A percentile compares a stretch with the other conserved stretches of the same genome.
Conservation (phyloP, 92 coral and sea anemone genomes). For the Metridium senile region DNA sequence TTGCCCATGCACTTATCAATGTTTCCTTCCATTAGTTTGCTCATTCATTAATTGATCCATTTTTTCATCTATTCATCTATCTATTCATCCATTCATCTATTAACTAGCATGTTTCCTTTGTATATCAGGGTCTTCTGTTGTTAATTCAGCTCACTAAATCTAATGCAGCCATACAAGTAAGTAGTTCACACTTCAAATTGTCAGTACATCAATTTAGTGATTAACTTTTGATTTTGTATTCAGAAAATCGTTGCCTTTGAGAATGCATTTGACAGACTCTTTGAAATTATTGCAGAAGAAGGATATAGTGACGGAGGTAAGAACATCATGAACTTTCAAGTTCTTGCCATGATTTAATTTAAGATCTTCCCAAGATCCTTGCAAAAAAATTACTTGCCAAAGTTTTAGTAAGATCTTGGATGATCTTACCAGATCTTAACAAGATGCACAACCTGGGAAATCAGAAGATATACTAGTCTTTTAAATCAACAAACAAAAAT, state of each 20-base stretch:
- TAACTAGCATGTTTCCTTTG: not conserved
- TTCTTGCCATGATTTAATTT: not conserved
- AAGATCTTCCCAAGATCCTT: not conserved
- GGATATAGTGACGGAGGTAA: constrained; percentile 97
- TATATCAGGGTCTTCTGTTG: constrained; percentile 74
- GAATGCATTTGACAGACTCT: constrained; percentile 96
- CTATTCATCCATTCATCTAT: no score
- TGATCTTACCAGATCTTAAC: no score
- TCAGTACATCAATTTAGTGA: not conserved
- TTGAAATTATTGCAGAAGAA: constrained; percentile 96
- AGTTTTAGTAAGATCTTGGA: no score
- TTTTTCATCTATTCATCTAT: no score
- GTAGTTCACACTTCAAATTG: not conserved
- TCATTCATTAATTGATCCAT: no score
- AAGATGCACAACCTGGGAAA: not conserved
- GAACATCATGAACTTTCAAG: not conserved
- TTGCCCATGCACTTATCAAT: no score
- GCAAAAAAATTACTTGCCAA: no score
- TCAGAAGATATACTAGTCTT: no score
- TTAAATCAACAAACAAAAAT: no score
- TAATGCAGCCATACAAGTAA: constrained; percentile 98
- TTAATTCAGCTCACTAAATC: constrained; percentile 92
- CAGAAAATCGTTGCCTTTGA: constrained; percentile 99
- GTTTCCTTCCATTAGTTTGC: no score
- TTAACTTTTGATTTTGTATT: not conserved